Percentiles rank a stretch among this genome's conserved stretches.
These are phyloP conservation scores for Caprella mutica DNA, from an alignment of 2,888 invertebrate species.

Conservation along the genomic window DNA sequence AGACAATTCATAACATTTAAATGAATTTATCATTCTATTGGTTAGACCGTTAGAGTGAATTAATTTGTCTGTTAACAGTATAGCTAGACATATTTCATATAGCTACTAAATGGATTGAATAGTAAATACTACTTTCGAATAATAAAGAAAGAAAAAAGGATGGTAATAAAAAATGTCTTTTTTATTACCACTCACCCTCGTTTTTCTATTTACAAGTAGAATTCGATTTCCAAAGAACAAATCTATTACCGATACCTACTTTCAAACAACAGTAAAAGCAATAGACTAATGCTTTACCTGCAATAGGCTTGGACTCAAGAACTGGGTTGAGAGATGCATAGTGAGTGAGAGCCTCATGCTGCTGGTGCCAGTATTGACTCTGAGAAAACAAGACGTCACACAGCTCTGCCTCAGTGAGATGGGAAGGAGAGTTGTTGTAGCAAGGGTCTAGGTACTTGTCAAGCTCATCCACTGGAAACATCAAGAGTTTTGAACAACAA, in stretches of 20 bases:
- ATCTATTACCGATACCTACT: no score
- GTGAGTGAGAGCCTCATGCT: constrained; percentile 22
- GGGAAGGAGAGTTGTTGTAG: constrained; percentile 19
- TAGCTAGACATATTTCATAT: no score
- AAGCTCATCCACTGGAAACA: constrained; percentile 26
- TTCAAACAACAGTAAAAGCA: no score
- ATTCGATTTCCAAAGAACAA: no score
- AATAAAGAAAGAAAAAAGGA: background rate
- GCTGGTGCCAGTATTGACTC: constrained; percentile 20
- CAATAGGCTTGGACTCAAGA: constrained; percentile 26
- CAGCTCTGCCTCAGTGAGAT: constrained; percentile 8
- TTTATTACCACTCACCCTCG: no score
- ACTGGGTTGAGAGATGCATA: constrained; percentile 21
- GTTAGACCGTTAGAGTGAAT: no score
- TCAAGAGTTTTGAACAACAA: background rate
- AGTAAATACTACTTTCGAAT: background rate
- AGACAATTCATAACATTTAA: no score
- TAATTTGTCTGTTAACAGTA: no score
- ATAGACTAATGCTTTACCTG: constrained; percentile 10
- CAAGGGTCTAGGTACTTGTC: constrained; percentile 28
- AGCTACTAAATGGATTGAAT: background rate
- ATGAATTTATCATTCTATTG: no score
- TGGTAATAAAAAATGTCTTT: no score
- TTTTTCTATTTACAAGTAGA: no score
- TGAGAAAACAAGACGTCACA: constrained; percentile 21